Conservation (phyloP, 2,797 vertebrate species). For the Anniella stebbinsi region DNA sequence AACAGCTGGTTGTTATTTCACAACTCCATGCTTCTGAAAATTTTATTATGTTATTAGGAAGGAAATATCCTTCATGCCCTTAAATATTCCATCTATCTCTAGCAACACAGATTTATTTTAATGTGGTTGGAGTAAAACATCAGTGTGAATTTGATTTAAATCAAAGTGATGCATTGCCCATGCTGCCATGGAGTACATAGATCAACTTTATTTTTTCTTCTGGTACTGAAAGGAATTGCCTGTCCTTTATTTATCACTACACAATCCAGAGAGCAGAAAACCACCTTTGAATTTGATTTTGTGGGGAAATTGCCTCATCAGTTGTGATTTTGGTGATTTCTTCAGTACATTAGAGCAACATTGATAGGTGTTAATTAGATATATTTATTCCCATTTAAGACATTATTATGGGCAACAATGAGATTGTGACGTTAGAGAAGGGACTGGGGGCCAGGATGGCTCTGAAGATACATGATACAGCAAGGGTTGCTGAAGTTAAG, state of each 20-base stretch:
- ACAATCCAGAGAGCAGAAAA: too few species aligned
- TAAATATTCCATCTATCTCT: slow-evolving; percentile 1
- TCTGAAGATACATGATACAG: background rate
- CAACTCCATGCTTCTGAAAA: background rate
- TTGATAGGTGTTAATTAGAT: background rate
- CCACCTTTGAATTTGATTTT: background rate
- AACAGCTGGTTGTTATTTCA: background rate
- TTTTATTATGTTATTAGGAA: background rate
- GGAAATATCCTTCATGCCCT: background rate
- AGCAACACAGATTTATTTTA: background rate
- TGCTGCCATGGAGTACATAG: background rate
- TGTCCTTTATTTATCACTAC: background rate
- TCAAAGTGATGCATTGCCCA: background rate
- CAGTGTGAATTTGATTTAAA: slow-evolving; percentile 12
- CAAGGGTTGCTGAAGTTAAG: background rate
- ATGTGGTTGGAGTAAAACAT: background rate
- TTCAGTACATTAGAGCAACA: background rate
- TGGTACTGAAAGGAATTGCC: background rate
- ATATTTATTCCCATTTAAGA: background rate
- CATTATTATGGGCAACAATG: background rate
- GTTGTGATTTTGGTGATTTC: background rate
- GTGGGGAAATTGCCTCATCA: background rate
- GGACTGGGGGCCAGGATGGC: background rate
- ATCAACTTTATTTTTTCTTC: background rate
- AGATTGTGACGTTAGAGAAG: background rate